Conservation (phyloP, 2,888 invertebrate genomes). For the Taphrorychus bicolor region DNA sequence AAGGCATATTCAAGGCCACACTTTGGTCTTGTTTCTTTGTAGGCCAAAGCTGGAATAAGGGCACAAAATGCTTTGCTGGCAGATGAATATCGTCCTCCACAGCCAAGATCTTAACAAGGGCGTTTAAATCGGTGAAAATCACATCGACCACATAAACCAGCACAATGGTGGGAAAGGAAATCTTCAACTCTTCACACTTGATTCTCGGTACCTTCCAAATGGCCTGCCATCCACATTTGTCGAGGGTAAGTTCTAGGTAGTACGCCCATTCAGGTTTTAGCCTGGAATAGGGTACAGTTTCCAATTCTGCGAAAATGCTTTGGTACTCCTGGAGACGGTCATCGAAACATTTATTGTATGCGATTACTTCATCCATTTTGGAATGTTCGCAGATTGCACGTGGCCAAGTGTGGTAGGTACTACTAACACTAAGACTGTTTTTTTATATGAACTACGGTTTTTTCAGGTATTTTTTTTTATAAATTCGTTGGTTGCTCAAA, state of each 20-base stretch:
- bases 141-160: slow-evolving; percentile 66
- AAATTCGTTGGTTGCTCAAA: no score
- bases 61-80: slow-evolving; percentile 67
- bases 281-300: slow-evolving; percentile 60
- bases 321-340: slow-evolving; percentile 64
- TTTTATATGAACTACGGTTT: no score
- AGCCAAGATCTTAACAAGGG: slow-evolving; percentile 67
- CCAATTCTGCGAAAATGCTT: slow-evolving; percentile 61
- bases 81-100: slow-evolving; percentile 71
- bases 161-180: slow-evolving; percentile 71
- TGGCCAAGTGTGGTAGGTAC: no score
- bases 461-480: no score
- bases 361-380: slow-evolving; percentile 64
- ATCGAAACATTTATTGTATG: slow-evolving; percentile 66
- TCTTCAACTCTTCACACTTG: slow-evolving; percentile 69
- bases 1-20: slow-evolving; percentile 64
- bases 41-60: slow-evolving; percentile 70
- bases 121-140: slow-evolving; percentile 64
- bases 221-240: slow-evolving; percentile 74
- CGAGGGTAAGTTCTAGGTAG: slow-evolving; percentile 66
- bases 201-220: slow-evolving; percentile 73
- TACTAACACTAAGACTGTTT: no score
- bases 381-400: no score
- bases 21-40: slow-evolving; percentile 68
- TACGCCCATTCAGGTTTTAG: slow-evolving; percentile 65